Percentiles rank a stretch among this genome's conserved stretches.
These are phyloP conservation scores for Cotesia vestalis DNA, from an alignment of 1,140 invertebrate species.

Conservation along the genomic window DNA sequence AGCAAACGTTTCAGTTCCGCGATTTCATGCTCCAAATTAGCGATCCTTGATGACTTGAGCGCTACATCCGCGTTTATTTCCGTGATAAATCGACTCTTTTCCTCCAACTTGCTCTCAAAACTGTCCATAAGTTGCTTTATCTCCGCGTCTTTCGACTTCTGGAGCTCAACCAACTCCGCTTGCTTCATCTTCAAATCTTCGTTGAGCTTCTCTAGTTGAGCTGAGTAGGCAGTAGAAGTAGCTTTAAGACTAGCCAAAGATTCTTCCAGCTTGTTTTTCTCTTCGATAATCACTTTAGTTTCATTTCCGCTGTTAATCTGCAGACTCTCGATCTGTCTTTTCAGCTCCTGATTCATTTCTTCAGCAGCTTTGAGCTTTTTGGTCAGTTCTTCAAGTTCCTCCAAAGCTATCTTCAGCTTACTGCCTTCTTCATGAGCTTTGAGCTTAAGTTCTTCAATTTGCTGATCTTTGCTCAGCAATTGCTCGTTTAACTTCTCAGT, in stretches of 20 bases:
- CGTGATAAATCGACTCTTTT: constrained; percentile 53
- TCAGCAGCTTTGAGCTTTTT: constrained; percentile 35
- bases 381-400: constrained; percentile 30
- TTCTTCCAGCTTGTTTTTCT: constrained; percentile 49
- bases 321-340: constrained; percentile 43
- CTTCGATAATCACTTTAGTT: constrained; percentile 42
- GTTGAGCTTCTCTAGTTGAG: constrained; percentile 48
- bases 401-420: constrained; percentile 44
- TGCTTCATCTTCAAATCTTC: constrained; percentile 49
- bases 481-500: constrained; percentile 61
- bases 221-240: constrained; percentile 40
- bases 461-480: constrained; percentile 62
- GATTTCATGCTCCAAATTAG: constrained; percentile 55
- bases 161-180: constrained; percentile 52
- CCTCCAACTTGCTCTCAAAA: constrained; percentile 50
- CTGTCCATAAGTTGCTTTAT: constrained; percentile 53
- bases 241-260: constrained; percentile 44
- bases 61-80: constrained; percentile 49
- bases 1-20: constrained; percentile 52
- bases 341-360: constrained; percentile 48
- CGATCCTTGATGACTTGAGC: constrained; percentile 49
- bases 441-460: constrained; percentile 57
- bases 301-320: constrained; percentile 36
- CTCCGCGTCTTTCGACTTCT: constrained; percentile 47
- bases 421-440: constrained; percentile 48